These are phyloP conservation scores for Acipenser transmontanus DNA, from an alignment of 2,797 vertebrate species.

Conservation along the genomic window DNA sequence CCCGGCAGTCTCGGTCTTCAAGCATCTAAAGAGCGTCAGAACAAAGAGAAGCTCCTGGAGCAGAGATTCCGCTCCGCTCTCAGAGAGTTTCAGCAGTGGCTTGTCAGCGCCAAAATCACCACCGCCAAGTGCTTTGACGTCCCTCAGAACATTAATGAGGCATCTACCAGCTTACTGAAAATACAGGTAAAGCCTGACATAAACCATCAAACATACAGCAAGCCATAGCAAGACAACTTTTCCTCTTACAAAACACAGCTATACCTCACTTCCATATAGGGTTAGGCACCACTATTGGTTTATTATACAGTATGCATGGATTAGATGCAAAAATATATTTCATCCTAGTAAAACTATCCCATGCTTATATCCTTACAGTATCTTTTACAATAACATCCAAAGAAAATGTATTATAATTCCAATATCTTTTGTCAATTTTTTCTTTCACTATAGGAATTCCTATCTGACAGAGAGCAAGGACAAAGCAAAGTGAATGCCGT, in stretches of 20 bases:
- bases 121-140: slow-evolving; percentile 90
- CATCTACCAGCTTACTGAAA: slow-evolving; percentile 75
- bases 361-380: background rate
- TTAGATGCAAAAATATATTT: too few species aligned
- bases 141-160: slow-evolving; percentile 79
- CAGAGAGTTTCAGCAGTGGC: slow-evolving; percentile 92
- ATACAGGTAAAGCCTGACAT: slow-evolving; percentile 72
- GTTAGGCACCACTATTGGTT: too few species aligned
- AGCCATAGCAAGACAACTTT: too few species aligned
- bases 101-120: slow-evolving; percentile 83
- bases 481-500: slow-evolving; percentile 75
- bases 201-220: too few species aligned
- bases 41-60: slow-evolving; percentile 85
- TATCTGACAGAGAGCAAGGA: slow-evolving; percentile 75
- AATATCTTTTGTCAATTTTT: too few species aligned
- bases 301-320: too few species aligned
- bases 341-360: background rate
- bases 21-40: slow-evolving; percentile 82
- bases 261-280: too few species aligned
- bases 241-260: too few species aligned
- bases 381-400: background rate
- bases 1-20: slow-evolving; percentile 77
- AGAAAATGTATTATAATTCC: too few species aligned
- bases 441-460: slow-evolving; percentile 66
- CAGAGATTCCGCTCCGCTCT: slow-evolving; percentile 76